Conservation (phyloP, 2,113 vertebrate genomes). For the Riparia riparia region DNA sequence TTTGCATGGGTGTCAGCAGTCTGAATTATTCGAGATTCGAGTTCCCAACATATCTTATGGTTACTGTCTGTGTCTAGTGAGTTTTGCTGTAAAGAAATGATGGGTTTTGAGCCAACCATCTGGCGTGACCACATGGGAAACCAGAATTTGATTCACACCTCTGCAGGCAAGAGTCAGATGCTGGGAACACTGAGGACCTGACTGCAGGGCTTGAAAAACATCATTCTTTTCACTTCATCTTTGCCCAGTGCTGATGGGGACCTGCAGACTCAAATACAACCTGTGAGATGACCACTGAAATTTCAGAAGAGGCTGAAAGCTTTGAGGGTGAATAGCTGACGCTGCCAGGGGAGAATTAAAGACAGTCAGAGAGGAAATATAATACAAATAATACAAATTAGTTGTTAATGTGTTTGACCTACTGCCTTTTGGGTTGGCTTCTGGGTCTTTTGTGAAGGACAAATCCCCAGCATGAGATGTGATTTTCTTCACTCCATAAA, state of each 20-base stretch:
- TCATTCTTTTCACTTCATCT: background rate
- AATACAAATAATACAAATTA: background rate
- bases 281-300: background rate
- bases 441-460: background rate
- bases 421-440: background rate
- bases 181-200: constrained; percentile 52
- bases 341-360: background rate
- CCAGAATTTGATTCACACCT: constrained; percentile 68
- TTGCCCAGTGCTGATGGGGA: background rate
- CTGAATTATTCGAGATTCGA: constrained; percentile 24
- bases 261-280: background rate
- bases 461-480: background rate
- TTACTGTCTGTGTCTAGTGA: constrained; percentile 65
- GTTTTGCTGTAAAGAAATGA: constrained; percentile 62
- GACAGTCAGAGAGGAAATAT: background rate
- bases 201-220: background rate
- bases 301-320: background rate
- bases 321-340: background rate
- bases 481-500: background rate
- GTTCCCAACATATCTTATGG: constrained; percentile 58
- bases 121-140: constrained; percentile 67
- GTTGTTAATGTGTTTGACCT: background rate
- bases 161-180: constrained; percentile 65
- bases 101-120: constrained; percentile 58
- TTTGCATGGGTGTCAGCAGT: constrained; percentile 36